phyloP scores from a whole-genome alignment of 2,113 vertebrate genomes.

The Gallinago paraguaiae region DNA sequence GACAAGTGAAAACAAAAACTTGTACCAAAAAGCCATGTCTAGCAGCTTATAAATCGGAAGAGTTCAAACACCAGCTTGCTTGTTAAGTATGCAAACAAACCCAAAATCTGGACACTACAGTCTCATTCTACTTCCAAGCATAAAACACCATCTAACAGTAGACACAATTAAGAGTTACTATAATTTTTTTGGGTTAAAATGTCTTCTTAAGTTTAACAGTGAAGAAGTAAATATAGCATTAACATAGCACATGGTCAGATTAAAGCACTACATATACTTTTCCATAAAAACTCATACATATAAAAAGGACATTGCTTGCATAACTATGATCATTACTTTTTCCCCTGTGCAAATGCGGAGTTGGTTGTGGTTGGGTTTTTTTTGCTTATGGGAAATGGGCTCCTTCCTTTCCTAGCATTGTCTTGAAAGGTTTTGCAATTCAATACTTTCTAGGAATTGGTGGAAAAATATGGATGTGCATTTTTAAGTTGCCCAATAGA shows the following conservation, averaged over 20 bases:
- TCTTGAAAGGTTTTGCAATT: background rate
- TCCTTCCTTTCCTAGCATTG: background rate
- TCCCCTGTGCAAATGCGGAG: background rate
- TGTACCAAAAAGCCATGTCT: background rate
- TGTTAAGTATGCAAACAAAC: background rate
- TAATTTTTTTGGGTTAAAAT: background rate
- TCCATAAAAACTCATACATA: background rate
- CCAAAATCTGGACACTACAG: background rate
- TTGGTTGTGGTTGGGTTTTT: too few relatives aligned
- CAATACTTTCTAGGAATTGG: background rate
- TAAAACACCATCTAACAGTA: background rate
- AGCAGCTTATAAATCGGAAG: background rate
- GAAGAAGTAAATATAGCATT: background rate
- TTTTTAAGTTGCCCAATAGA: background rate
- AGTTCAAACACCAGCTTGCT: background rate
- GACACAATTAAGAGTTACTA: background rate
- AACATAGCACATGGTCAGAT: background rate
- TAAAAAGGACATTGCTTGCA: background rate
- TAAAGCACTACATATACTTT: background rate
- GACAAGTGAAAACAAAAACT: background rate
- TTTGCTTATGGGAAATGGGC: background rate
- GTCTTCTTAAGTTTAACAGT: background rate
- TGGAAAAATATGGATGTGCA: background rate
- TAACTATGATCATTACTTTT: background rate
- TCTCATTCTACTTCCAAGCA: background rate